Conservation (phyloP, 2,797 vertebrate species). For the Premnoplex brunnescens region DNA sequence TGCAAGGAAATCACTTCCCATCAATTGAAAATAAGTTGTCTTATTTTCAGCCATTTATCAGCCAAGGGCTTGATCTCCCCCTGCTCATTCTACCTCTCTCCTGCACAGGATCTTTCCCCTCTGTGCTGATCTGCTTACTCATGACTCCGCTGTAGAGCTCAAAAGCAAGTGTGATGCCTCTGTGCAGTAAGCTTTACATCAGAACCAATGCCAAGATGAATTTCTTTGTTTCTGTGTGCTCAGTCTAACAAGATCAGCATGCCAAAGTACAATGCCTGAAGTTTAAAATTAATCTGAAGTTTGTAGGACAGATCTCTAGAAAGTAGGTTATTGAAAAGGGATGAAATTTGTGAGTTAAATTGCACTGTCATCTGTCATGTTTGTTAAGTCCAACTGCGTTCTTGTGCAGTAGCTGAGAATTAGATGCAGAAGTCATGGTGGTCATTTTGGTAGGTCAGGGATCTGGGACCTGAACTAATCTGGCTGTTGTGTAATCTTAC, state of each 20-base stretch:
- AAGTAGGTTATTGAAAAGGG: background rate
- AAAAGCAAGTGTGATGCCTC: background rate
- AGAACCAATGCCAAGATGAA: background rate
- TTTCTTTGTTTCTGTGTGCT: background rate
- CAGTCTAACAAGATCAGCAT: background rate
- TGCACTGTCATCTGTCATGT: background rate
- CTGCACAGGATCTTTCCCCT: background rate
- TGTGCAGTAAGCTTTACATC: background rate
- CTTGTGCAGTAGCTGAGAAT: background rate
- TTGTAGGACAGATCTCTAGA: background rate
- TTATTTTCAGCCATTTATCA: background rate
- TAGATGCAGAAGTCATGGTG: background rate
- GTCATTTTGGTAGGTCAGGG: background rate
- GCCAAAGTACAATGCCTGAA: background rate
- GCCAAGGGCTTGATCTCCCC: background rate
- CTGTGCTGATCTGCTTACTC: background rate
- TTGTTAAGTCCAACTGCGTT: background rate
- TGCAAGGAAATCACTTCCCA: background rate
- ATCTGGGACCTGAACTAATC: background rate
- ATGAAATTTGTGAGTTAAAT: conserved; percentile 1
- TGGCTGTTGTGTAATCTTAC: background rate
- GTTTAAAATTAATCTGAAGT: background rate
- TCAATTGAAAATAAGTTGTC: background rate
- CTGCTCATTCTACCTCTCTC: background rate
- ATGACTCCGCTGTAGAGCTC: background rate